Conservation (phyloP, 2,888 invertebrate species). For the Cistogaster globosa region DNA sequence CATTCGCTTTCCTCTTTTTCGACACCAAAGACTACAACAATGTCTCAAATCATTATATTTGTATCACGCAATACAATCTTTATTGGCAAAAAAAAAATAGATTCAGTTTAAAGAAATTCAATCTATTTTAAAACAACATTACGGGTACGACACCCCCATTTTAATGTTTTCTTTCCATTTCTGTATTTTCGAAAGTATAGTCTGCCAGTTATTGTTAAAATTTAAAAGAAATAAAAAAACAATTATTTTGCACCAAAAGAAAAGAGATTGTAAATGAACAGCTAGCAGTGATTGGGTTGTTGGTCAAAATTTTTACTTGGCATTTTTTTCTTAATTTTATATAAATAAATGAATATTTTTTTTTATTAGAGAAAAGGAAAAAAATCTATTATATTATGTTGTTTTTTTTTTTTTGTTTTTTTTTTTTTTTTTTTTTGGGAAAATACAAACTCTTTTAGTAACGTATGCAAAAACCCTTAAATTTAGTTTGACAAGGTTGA, state of each 20-base stretch:
- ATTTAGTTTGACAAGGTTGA: too few species aligned
- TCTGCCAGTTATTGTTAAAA: constrained; percentile 8
- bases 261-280: constrained; percentile 46
- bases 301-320: constrained; percentile 64
- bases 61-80: constrained; percentile 71
- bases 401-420: too few species aligned
- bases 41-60: constrained; percentile 41
- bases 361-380: too few species aligned
- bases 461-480: too few species aligned
- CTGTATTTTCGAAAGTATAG: constrained; percentile 22
- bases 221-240: too few species aligned
- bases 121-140: constrained; percentile 58
- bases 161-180: constrained; percentile 57
- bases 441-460: too few species aligned
- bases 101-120: constrained; percentile 63
- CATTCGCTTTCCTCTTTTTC: too few species aligned
- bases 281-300: constrained; percentile 54
- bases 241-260: not conserved
- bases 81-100: too few species aligned
- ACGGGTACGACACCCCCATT: constrained; percentile 48
- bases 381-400: too few species aligned
- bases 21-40: constrained; percentile 4
- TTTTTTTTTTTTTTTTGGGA: too few species aligned
- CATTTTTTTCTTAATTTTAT: constrained; percentile 60
- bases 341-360: constrained; percentile 23